Evolutionary conservation across 1,140 invertebrate species (phyloP).

Genomic region (Anastrepha ludens): DNA sequence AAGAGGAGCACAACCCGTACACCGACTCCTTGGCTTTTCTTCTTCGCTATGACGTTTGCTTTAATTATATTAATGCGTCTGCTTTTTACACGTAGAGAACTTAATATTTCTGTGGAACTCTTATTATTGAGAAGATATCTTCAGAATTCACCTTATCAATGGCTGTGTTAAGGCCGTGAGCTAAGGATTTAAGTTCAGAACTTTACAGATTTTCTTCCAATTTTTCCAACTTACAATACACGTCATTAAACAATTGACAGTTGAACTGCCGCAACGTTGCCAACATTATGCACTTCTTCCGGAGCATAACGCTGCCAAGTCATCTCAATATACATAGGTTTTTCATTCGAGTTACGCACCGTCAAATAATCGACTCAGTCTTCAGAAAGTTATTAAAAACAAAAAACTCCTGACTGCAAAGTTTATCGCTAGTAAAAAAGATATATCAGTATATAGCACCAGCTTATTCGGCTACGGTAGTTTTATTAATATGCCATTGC

Average conservation of each 20-base stretch:
- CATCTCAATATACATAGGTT: too few species aligned
- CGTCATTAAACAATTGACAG: constrained; percentile 21
- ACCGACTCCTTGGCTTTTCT: background rate
- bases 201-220: background rate
- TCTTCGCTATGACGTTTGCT: constrained; percentile 5
- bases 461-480: too few species aligned
- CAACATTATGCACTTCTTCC: background rate
- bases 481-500: too few species aligned
- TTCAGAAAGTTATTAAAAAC: too few species aligned
- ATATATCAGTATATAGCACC: too few species aligned
- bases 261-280: background rate
- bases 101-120: too few species aligned
- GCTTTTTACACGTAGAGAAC: too few species aligned
- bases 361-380: too few species aligned
- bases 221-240: constrained; percentile 45
- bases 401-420: too few species aligned
- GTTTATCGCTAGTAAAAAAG: too few species aligned
- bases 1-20: background rate
- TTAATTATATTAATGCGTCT: background rate
- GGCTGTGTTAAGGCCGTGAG: background rate
- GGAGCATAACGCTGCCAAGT: too few species aligned
- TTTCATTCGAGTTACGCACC: too few species aligned
- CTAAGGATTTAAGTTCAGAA: background rate
- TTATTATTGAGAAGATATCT: background rate
- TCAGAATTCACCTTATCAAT: background rate